Evolutionary conservation across 64 coral and sea anemone genomes (phyloP).

Genomic region (Pocillopora verrucosa): DNA sequence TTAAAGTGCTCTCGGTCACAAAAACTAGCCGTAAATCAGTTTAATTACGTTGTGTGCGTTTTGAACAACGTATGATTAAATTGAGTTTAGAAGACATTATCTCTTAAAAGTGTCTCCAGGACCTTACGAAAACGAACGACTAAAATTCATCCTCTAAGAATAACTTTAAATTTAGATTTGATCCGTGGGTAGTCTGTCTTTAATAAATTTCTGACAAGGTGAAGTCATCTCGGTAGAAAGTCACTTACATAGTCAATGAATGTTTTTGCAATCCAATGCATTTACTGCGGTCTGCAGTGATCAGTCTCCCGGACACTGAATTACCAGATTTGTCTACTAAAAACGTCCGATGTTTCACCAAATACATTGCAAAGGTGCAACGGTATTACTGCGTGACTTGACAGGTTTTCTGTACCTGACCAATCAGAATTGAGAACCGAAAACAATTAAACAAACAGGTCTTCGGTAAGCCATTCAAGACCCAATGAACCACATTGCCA

Average conservation of each 20-base stretch:
- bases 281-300: not conserved
- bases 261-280: not conserved
- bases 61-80: not conserved
- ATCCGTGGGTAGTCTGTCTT: not conserved
- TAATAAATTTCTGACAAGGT: not conserved
- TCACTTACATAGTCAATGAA: not conserved
- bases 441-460: not conserved
- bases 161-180: not conserved
- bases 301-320: not conserved
- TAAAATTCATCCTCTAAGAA: not conserved
- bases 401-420: not conserved
- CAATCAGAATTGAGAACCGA: not conserved
- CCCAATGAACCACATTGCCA: not conserved
- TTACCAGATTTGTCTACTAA: not conserved
- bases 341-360: not conserved
- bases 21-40: too few species aligned
- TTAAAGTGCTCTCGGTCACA: not conserved
- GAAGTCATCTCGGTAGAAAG: not conserved
- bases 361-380: not conserved
- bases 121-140: not conserved
- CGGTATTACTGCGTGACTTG: not conserved
- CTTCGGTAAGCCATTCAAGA: not conserved
- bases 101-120: not conserved
- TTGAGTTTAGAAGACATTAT: not conserved
- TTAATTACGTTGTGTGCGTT: not conserved